These are phyloP conservation scores for Myioborus miniatus DNA, from an alignment of 2,797 vertebrate species.

Conservation along the genomic window DNA sequence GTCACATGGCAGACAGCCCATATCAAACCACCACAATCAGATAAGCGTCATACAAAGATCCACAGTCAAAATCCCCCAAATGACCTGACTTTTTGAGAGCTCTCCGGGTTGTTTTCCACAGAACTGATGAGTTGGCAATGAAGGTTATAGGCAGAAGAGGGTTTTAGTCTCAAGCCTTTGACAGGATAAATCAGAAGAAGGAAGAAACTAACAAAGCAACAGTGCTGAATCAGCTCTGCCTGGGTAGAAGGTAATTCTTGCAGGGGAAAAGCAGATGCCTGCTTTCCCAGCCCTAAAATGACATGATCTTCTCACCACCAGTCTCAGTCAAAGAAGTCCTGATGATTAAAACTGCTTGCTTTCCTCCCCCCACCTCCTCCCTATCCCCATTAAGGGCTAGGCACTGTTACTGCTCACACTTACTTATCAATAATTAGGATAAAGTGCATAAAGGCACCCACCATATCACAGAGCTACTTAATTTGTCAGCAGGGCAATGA, in stretches of 20 bases:
- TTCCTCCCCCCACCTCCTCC: no score
- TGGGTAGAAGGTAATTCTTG: background rate
- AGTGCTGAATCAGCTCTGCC: background rate
- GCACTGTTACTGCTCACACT: background rate
- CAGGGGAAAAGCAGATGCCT: background rate
- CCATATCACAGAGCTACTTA: background rate
- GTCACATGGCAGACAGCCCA: background rate
- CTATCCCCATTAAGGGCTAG: background rate
- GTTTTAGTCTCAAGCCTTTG: background rate
- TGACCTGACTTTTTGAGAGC: background rate
- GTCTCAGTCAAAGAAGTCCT: background rate
- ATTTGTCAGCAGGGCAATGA: background rate
- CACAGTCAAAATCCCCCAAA: background rate
- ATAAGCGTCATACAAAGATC: background rate
- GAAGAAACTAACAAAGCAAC: background rate
- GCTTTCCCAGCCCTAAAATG: background rate
- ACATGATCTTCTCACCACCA: background rate
- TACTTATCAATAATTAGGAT: constrained; percentile 1
- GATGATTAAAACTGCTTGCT: background rate
- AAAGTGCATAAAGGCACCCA: background rate
- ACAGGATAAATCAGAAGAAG: background rate
- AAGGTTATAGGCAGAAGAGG: background rate
- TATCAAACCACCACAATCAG: background rate
- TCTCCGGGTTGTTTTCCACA: background rate
- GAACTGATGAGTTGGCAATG: background rate